These are phyloP conservation scores for Anoplophora glabripennis DNA, from an alignment of 1,140 invertebrate species.

Conservation along the genomic window DNA sequence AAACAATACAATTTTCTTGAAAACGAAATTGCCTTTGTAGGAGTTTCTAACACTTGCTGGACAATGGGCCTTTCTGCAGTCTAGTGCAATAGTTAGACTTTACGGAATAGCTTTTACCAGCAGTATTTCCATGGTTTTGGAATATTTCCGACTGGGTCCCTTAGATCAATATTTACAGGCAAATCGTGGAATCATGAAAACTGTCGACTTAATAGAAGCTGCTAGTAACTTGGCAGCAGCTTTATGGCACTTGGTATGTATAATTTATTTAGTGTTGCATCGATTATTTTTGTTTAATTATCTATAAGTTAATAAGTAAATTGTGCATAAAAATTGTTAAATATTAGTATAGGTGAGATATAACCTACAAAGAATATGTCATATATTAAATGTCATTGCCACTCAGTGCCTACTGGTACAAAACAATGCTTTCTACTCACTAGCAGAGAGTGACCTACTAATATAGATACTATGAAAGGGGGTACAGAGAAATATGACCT, in stretches of 20 bases:
- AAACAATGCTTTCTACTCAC: too few species aligned
- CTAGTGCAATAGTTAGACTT: slow-evolving; percentile 68
- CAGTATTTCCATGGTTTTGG: slow-evolving; percentile 76
- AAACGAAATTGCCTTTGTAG: slow-evolving; percentile 47
- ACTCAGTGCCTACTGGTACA: too few species aligned
- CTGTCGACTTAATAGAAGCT: slow-evolving; percentile 75
- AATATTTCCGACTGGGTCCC: slow-evolving; percentile 73
- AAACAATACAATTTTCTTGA: not conserved
- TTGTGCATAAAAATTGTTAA: too few species aligned
- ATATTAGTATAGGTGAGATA: too few species aligned
- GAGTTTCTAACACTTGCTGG: slow-evolving; percentile 74
- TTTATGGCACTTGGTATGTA: slow-evolving; percentile 69
- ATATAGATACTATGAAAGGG: too few species aligned
- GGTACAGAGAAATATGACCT: too few species aligned
- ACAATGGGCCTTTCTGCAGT: slow-evolving; percentile 72
- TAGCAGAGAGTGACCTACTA: too few species aligned
- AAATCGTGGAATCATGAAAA: slow-evolving; percentile 57
- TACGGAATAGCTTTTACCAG: slow-evolving; percentile 70
- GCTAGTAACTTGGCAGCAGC: slow-evolving; percentile 72
- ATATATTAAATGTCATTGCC: too few species aligned
- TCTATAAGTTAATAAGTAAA: too few species aligned
- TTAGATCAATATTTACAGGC: slow-evolving; percentile 70
- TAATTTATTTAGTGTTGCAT: not conserved
- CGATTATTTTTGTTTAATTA: too few species aligned
- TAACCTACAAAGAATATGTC: too few species aligned